These are phyloP conservation scores for Laterallus jamaicensis DNA, from an alignment of 2,113 vertebrate species.

Conservation along the genomic window DNA sequence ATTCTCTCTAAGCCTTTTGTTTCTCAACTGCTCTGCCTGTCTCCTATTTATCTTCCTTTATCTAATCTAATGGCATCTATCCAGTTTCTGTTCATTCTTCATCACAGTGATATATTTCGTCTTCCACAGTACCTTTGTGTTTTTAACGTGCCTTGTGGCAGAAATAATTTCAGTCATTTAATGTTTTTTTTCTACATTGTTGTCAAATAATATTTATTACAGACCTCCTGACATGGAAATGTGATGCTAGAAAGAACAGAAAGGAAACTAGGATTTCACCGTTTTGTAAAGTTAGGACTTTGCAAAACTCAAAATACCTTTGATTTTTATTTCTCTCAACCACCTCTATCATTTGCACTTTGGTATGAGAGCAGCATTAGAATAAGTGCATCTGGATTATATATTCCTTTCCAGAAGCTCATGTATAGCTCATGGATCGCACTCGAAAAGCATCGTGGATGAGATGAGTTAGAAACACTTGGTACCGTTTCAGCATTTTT, in stretches of 20 bases:
- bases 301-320: background rate
- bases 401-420: background rate
- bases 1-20: constrained; percentile 24
- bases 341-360: background rate
- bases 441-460: background rate
- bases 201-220: constrained; percentile 4
- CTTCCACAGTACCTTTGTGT: background rate
- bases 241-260: background rate
- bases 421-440: background rate
- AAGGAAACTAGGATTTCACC: background rate
- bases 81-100: constrained; percentile 31
- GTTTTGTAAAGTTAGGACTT: background rate
- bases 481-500: background rate
- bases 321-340: background rate
- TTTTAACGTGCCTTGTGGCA: background rate
- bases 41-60: constrained; percentile 45
- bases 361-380: background rate
- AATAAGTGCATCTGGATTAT: background rate
- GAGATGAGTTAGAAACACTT: background rate
- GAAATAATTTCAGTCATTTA: background rate
- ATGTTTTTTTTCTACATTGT: background rate
- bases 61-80: constrained; percentile 32
- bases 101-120: constrained; percentile 22
- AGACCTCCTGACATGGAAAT: background rate
- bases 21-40: background rate